phyloP scores from a whole-genome alignment of 1,140 invertebrate species.

The Arctopsyche grandis region DNA sequence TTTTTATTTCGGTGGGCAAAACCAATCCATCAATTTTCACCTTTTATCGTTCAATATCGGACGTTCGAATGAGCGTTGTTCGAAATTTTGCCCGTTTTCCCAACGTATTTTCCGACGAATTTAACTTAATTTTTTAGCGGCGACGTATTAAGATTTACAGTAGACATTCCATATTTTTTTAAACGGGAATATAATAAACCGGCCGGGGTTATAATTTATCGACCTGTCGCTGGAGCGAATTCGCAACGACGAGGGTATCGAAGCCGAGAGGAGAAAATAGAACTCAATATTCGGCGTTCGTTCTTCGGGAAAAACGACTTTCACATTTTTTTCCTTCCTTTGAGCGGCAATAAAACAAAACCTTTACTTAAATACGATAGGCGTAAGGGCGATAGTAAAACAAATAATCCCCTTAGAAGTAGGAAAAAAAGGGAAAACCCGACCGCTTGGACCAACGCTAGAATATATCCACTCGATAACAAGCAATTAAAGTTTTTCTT shows the following conservation, averaged over 20 bases:
- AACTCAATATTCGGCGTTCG: constrained; percentile 17
- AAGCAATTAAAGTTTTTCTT: constrained; percentile 24
- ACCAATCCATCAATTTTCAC: constrained; percentile 36
- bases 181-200: background rate
- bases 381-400: constrained; percentile 36
- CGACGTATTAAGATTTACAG: no score
- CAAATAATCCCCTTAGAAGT: constrained; percentile 34
- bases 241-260: background rate
- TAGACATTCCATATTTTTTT: background rate
- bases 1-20: background rate
- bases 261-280: background rate
- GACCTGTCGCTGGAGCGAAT: background rate
- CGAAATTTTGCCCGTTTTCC: background rate
- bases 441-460: constrained; percentile 3
- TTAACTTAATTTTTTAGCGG: no score
- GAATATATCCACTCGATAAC: constrained; percentile 23
- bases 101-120: no score
- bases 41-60: constrained; percentile 4
- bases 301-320: constrained; percentile 22
- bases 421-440: constrained; percentile 21
- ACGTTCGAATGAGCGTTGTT: background rate
- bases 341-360: constrained; percentile 40
- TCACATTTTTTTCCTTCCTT: constrained; percentile 20
- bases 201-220: background rate
- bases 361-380: constrained; percentile 38